A percentile compares a stretch with the other conserved stretches of the same genome.
These are phyloP conservation scores for Amia ocellicauda DNA, from an alignment of 2,113 vertebrate genomes.

Conservation along the genomic window DNA sequence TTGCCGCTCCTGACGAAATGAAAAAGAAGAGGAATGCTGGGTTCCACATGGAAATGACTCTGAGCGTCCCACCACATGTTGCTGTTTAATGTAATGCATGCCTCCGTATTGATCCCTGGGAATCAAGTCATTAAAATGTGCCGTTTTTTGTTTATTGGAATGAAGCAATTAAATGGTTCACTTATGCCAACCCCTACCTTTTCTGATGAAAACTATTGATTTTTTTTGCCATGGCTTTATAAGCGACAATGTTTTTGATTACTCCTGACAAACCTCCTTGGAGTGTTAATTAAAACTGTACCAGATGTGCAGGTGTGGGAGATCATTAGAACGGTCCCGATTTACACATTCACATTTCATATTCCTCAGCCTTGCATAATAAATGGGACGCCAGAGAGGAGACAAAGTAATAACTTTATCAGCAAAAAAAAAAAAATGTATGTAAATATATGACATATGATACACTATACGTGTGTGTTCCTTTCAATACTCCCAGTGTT, in stretches of 20 bases:
- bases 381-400: constrained; percentile 74
- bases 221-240: constrained; percentile 77
- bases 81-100: constrained; percentile 65
- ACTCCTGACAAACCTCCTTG: constrained; percentile 85
- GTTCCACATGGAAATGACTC: constrained; percentile 66
- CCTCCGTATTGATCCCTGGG: constrained; percentile 68
- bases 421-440: constrained; percentile 46
- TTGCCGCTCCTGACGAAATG: constrained; percentile 73
- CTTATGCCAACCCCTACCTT: constrained; percentile 78
- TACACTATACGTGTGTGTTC: too few relatives aligned
- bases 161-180: constrained; percentile 83
- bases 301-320: constrained; percentile 87
- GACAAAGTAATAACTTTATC: constrained; percentile 76
- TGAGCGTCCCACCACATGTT: constrained; percentile 68
- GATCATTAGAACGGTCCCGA: constrained; percentile 74
- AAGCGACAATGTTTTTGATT: constrained; percentile 92
- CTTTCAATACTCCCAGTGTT: too few relatives aligned
- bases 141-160: constrained; percentile 81
- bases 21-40: constrained; percentile 67
- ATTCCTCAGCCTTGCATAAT: constrained; percentile 79
- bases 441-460: background rate
- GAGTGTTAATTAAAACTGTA: constrained; percentile 93
- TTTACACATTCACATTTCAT: constrained; percentile 63
- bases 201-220: constrained; percentile 86
- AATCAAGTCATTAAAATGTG: constrained; percentile 79